phyloP scores from a whole-genome alignment of 2,797 vertebrate genomes.

The Propithecus deckenii region DNA sequence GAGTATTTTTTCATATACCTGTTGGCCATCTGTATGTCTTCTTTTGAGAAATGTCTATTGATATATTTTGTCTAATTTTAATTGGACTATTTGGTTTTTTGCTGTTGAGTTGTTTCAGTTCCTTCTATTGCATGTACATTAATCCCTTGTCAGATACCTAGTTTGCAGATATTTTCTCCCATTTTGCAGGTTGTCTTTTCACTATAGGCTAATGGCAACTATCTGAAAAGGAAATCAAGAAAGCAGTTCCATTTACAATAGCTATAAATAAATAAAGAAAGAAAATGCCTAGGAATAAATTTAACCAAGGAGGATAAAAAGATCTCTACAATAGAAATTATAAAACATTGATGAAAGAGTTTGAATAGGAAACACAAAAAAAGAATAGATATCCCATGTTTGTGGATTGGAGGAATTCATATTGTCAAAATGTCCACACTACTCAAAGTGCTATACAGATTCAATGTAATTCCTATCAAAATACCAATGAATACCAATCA shows the following conservation, averaged over 20 bases:
- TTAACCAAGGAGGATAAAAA: neutral
- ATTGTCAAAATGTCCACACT: neutral
- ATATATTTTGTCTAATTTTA: neutral
- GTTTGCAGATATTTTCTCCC: neutral
- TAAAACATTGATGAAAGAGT: too few species aligned
- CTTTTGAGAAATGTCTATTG: neutral
- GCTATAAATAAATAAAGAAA: neutral
- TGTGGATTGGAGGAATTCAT: too few species aligned
- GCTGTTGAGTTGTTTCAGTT: neutral
- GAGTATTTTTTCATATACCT: neutral
- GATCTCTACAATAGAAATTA: too few species aligned
- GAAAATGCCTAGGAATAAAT: neutral
- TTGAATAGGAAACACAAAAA: too few species aligned
- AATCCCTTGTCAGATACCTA: neutral
- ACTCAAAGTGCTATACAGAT: neutral
- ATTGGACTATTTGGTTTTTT: neutral
- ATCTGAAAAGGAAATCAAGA: neutral
- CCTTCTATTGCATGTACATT: neutral
- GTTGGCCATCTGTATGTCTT: neutral
- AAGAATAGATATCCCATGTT: too few species aligned
- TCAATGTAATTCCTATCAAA: neutral
- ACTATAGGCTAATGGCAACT: neutral
- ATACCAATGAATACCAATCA: neutral
- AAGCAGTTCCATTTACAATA: neutral
- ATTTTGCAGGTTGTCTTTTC: neutral